Evolutionary conservation across 2,797 vertebrate species (phyloP), one percentile per base, ranked within the genome.

Genomic region (Diplodus sargus): DNA sequence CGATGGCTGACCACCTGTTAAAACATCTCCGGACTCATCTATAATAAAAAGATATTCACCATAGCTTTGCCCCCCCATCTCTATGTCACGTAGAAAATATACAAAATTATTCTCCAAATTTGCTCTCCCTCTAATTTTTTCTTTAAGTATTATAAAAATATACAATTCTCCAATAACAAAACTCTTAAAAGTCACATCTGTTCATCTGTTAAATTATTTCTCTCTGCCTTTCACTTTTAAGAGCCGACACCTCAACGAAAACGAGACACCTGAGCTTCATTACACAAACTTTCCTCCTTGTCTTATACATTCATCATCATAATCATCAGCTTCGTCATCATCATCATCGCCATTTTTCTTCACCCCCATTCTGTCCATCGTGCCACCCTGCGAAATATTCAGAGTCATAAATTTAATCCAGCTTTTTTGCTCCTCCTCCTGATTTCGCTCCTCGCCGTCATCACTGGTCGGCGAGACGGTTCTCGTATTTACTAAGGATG

Each of bases 401-500:
- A 82, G 82, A 91, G 90, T 89, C 89, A 88, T 61, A 80, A 83
- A 87, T 90, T 81, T 18, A 84, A 91, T 91, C 88, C 88, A 86
- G 84, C 82, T 89, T 88, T 89, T 88, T 80, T 64, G 28, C 84
- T 88, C 70, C 73, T 85, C 71, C 54, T 82, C 56, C 56, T 76
- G 83, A 79, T 77, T 83, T 49, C 14, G 69, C 49, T 71, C 73
- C 63, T 4, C 20, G 61, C 78, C 47, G 15, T 85, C 88, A 92
- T 96, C 95, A 97, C 94, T 97, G 96, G 87, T 96, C 95, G 18
- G 95, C 94, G 0, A 96, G 96, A 45, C 96, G 96, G 45, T 96
- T 96, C 93, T 98, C 97, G 74, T 98, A 98, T 79, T 97, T 96
- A 58, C 95, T 96, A 86, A 98, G 95, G 79, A 98, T 95, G 18